Conservation (phyloP, 2,888 invertebrate species). For the Baronia brevicornis region DNA sequence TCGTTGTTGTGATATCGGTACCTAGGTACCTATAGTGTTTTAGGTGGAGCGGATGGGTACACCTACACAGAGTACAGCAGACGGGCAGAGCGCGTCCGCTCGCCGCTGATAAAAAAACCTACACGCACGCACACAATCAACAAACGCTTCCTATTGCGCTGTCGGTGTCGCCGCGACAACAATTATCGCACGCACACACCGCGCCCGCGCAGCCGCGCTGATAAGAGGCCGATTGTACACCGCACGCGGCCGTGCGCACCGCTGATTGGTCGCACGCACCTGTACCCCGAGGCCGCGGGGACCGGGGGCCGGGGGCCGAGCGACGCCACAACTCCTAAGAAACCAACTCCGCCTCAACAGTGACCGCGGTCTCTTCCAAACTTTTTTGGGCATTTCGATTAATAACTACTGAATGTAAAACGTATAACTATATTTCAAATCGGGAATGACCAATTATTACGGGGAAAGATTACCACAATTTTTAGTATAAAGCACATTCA, state of each 20-base stretch:
- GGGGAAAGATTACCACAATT: no score
- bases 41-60: constrained; percentile 52
- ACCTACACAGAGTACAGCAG: constrained; percentile 56
- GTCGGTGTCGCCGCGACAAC: constrained; percentile 41
- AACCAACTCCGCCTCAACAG: constrained; percentile 19
- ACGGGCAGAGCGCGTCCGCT: constrained; percentile 55
- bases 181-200: constrained; percentile 48
- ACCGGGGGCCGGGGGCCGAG: constrained; percentile 10
- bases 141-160: constrained; percentile 43
- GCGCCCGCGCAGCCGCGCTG: constrained; percentile 22
- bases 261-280: constrained; percentile 26
- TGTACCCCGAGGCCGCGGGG: constrained; percentile 5
- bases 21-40: constrained; percentile 17
- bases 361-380: constrained; percentile 10
- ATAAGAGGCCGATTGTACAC: constrained; percentile 22
- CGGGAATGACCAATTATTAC: no score
- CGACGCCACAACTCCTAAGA: constrained; percentile 19
- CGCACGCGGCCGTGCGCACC: constrained; percentile 11
- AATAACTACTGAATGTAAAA: no score
- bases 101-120: constrained; percentile 56
- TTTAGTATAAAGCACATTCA: no score
- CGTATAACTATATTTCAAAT: no score
- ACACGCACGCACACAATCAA: constrained; percentile 37
- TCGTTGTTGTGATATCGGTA: no score
- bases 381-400: no score